These are phyloP conservation scores for Amblyjoppa proteus DNA, from an alignment of 2,888 invertebrate genomes.

Conservation along the genomic window DNA sequence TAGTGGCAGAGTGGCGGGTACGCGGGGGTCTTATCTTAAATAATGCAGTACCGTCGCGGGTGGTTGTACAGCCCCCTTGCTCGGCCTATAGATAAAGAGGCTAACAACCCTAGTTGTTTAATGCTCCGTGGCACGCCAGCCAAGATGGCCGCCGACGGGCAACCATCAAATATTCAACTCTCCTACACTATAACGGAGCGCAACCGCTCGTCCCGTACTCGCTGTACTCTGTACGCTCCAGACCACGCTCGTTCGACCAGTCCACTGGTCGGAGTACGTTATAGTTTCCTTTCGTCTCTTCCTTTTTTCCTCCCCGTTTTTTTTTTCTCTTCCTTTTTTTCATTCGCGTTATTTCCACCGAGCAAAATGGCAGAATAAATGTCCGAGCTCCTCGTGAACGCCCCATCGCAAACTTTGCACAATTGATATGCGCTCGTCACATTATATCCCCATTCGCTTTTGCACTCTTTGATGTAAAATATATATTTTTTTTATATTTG, in stretches of 20 bases:
- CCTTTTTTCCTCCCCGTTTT: neutral
- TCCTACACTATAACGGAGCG: constrained; percentile 40
- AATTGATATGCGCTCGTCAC: constrained; percentile 20
- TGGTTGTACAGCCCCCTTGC: constrained; percentile 61
- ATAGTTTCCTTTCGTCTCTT: constrained; percentile 13
- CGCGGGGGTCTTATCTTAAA: constrained; percentile 74
- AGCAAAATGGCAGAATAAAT: constrained; percentile 52
- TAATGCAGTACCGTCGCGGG: constrained; percentile 76
- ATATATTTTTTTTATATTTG: neutral
- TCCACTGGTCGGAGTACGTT: constrained; percentile 49
- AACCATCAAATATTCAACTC: constrained; percentile 79
- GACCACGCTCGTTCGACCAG: constrained; percentile 56
- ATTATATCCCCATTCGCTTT: constrained; percentile 1
- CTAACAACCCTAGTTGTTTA: constrained; percentile 82
- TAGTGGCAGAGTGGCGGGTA: constrained; percentile 31
- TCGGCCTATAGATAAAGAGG: constrained; percentile 77
- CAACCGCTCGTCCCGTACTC: neutral
- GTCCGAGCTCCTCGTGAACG: constrained; percentile 28
- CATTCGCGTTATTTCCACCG: constrained; percentile 38
- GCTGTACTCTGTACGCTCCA: constrained; percentile 10
- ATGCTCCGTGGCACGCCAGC: constrained; percentile 78
- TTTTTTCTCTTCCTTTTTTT: constrained; percentile 17
- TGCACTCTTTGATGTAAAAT: neutral
- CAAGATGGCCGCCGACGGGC: constrained; percentile 76
- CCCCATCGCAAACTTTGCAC: constrained; percentile 22